These are phyloP conservation scores for Tridacna gigas DNA, from an alignment of 2,888 invertebrate species.

Conservation along the genomic window DNA sequence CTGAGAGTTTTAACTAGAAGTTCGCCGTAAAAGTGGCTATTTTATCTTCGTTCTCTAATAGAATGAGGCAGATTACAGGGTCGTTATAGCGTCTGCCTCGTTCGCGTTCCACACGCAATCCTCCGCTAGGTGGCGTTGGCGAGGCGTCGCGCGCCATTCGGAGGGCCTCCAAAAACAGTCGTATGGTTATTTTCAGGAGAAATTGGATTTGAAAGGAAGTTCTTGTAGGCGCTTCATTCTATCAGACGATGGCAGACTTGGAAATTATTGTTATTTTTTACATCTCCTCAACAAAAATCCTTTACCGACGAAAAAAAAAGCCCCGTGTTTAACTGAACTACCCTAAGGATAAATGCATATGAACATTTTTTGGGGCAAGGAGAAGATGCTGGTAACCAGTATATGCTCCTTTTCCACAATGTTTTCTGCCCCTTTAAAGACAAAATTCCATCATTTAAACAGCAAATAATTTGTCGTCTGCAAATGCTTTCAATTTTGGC, in stretches of 20 bases:
- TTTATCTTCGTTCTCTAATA: slow-evolving; percentile 52
- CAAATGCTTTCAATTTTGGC: too few species aligned
- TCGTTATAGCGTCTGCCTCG: slow-evolving; percentile 9
- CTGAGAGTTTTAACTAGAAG: slow-evolving; percentile 18
- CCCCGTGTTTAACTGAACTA: too few species aligned
- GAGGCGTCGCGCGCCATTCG: slow-evolving; percentile 26
- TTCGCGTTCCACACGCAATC: slow-evolving; percentile 31
- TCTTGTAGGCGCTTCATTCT: slow-evolving; percentile 15
- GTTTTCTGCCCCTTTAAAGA: too few species aligned
- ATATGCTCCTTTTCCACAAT: too few species aligned
- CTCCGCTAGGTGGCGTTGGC: slow-evolving; percentile 35
- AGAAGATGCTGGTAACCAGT: too few species aligned
- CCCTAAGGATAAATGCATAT: too few species aligned
- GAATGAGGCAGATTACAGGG: slow-evolving; percentile 40
- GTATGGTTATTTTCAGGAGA: slow-evolving; percentile 63
- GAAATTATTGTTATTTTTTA: slow-evolving; percentile 20
- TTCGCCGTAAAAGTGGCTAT: slow-evolving; percentile 43
- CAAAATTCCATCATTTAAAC: too few species aligned
- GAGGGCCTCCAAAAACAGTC: slow-evolving; percentile 14
- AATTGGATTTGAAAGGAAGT: slow-evolving; percentile 35
- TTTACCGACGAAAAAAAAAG: too few species aligned
- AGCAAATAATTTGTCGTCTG: too few species aligned
- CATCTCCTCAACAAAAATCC: background rate
- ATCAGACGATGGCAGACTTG: slow-evolving; percentile 14
- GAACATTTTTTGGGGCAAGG: too few species aligned